Evolutionary conservation across 2,888 invertebrate genomes (phyloP), one percentile per base, ranked within the genome.

Genomic region (Erebia epiphron): DNA sequence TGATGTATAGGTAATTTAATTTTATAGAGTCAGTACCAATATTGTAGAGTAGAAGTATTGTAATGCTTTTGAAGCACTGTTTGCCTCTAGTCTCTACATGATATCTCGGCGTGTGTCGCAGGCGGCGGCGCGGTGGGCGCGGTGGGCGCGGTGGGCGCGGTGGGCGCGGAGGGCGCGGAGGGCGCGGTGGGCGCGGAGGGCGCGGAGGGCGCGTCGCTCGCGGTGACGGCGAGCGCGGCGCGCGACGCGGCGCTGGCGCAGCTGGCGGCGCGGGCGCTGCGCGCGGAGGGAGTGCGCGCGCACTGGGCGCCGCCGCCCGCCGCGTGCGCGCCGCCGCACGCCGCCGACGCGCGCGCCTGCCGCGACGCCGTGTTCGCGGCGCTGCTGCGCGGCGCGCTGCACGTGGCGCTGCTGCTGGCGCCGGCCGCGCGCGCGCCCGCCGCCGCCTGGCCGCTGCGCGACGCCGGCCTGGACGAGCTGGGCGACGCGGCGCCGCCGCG

Each of bases 401-500:
- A 79, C 68, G 85, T 72, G 7, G 86, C 85, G 14, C 67, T 87
- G 69, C 72, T 86, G 73, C 79, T 84, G n/a, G 80, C 80, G 71
- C 72, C 83, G 69, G 75, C 86, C 1, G 79, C 83, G 50, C 79
- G 73, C 69, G 77, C 82, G 67, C 82, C 66, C 56, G 54, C 81
- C 13, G 70, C 77, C 46, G 74, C 79, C 8, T 79, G 79, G 69
- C 72, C 72, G 46, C 83, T 89, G 75, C 85, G 86, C 56, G 88
- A 88, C 74, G 79, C 77, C 56, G 87, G 87, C 4, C 81, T 91
- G 2, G 85, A 83, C 74, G 86, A 84, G 74, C 78, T 87, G 13
- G 88, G 87, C 5, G 88, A 87, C 76, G 85, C 83, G 46, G 78
- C 82, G 67, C 84, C 86, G 85, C 69, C 85, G 89, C 68, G 76